Conservation (phyloP, 2,113 vertebrate species). For the Nothobranchius furzeri region DNA sequence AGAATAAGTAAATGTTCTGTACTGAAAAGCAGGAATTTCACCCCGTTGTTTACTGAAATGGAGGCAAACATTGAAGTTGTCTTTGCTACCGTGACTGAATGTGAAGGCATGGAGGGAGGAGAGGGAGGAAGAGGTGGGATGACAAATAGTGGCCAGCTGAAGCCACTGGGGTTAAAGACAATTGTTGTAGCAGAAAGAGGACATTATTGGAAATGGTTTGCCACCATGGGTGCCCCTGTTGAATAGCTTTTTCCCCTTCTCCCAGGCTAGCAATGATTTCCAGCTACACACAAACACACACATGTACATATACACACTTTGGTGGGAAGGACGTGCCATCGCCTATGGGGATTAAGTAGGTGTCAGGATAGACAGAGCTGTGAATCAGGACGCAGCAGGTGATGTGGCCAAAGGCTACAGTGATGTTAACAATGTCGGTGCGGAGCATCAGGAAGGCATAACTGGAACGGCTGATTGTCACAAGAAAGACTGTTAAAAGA, state of each 20-base stretch:
- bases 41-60: constrained; percentile 20
- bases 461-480: constrained; percentile 41
- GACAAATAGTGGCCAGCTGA: constrained; percentile 76
- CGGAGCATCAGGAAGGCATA: constrained; percentile 46
- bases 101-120: constrained; percentile 45
- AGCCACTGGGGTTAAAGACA: constrained; percentile 81
- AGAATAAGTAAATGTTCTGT: background rate
- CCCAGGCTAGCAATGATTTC: constrained; percentile 68
- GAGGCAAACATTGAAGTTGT: constrained; percentile 30
- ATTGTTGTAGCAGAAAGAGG: constrained; percentile 79
- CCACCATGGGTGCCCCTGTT: constrained; percentile 70
- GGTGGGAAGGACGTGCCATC: constrained; percentile 50
- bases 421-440: constrained; percentile 33
- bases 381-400: constrained; percentile 46
- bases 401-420: constrained; percentile 41
- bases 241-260: constrained; percentile 73
- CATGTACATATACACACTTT: constrained; percentile 35
- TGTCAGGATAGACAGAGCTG: constrained; percentile 56
- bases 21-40: constrained; percentile 15
- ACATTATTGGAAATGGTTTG: constrained; percentile 83
- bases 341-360: constrained; percentile 57
- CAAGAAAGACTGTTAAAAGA: constrained; percentile 54
- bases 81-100: constrained; percentile 39
- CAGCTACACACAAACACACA: constrained; percentile 29
- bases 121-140: constrained; percentile 63